phyloP scores from a whole-genome alignment of 2,888 invertebrate genomes.

The Monopis laevigella region DNA sequence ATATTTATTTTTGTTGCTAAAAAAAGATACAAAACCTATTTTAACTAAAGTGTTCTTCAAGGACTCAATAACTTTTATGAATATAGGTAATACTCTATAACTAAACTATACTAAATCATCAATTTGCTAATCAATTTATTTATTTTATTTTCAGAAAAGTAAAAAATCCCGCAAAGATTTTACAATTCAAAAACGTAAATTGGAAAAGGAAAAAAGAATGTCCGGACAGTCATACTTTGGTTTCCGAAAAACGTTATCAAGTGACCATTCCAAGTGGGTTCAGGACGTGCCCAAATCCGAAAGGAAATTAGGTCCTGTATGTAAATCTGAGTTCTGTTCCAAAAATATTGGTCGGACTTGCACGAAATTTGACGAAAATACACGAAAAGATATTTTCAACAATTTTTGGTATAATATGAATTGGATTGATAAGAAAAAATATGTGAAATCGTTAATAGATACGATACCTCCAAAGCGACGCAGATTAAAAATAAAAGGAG shows the following conservation, averaged over 20 bases:
- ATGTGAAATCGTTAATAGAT: conserved; percentile 31
- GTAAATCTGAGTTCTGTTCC: conserved; percentile 29
- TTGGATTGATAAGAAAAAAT: conserved; percentile 36
- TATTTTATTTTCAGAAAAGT: conserved; percentile 26
- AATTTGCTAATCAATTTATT: conserved; percentile 6
- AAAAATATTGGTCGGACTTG: conserved; percentile 29
- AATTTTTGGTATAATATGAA: conserved; percentile 40
- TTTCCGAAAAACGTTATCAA: conserved; percentile 26
- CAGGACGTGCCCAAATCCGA: conserved; percentile 41
- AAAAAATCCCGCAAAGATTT: conserved; percentile 26
- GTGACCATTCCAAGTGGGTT: conserved; percentile 28
- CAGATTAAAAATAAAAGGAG: conserved; percentile 26
- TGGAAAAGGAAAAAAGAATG: conserved; percentile 41
- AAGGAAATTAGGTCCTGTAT: conserved; percentile 31
- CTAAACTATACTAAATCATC: neutral
- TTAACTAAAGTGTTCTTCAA: no score
- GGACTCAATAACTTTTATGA: no score
- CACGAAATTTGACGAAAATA: conserved; percentile 24
- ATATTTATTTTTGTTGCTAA: no score
- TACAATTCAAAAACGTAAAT: conserved; percentile 30
- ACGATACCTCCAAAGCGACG: conserved; percentile 33
- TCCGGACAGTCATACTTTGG: conserved; percentile 42
- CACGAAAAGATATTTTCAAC: conserved; percentile 29
- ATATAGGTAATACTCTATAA: neutral
- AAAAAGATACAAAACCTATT: no score